A percentile compares a stretch with the other conserved stretches of the same genome.
Evolutionary conservation across 2,888 invertebrate genomes (phyloP).

Genomic region (Therioaphis trifolii): DNA sequence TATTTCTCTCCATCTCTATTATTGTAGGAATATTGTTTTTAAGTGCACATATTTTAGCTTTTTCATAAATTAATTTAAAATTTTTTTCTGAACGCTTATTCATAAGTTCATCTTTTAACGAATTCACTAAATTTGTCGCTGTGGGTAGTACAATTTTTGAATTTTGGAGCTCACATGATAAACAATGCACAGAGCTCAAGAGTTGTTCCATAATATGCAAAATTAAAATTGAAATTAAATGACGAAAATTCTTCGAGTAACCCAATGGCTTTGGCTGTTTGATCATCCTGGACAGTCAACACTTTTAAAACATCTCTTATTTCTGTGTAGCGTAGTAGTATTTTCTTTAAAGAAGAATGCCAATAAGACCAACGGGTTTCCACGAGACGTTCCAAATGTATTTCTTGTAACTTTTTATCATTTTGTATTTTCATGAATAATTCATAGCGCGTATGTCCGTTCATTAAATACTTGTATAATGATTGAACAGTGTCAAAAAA

Average conservation of each 20-base stretch:
- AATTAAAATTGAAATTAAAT: background rate
- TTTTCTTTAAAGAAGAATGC: too few relatives aligned
- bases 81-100: too few relatives aligned
- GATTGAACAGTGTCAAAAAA: too few relatives aligned
- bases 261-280: too few relatives aligned
- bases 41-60: conserved; percentile 8
- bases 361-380: too few relatives aligned
- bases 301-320: too few relatives aligned
- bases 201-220: conserved; percentile 10
- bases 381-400: too few relatives aligned
- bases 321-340: too few relatives aligned
- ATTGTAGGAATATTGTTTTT: background rate
- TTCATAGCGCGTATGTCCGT: background rate
- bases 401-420: background rate
- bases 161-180: conserved; percentile 9
- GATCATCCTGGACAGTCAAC: too few relatives aligned
- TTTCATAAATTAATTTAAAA: too few relatives aligned
- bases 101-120: too few relatives aligned
- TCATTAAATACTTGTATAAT: background rate
- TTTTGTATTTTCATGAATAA: background rate
- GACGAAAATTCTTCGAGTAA: conserved; percentile 9
- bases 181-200: background rate
- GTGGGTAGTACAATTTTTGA: conserved; percentile 13
- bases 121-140: too few relatives aligned
- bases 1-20: conserved; percentile 15